Evolutionary conservation across 2,888 invertebrate genomes (phyloP), one percentile per base, ranked within the genome.

Genomic region (Cabera pusaria): DNA sequence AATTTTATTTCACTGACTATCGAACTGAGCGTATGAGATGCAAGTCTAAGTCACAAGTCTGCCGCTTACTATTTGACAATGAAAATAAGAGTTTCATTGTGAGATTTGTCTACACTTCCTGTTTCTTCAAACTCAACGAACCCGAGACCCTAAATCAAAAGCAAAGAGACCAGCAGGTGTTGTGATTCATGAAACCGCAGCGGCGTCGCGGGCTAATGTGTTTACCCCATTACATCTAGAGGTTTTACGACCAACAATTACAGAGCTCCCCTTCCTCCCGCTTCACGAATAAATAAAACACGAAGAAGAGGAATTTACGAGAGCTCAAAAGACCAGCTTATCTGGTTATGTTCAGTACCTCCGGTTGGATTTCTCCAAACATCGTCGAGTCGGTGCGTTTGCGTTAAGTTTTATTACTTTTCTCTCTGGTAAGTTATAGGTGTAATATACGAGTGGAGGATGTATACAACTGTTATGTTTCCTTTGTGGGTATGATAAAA

Each of bases 361-460:
- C 60, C 50, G 56, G 59, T 56, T 67, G 69, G 75, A 82, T 79
- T 79, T 78, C 75, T 70, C 74, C 80, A 79, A 83, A 84, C 80
- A 82, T 64, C 69, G 73, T 62, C 59, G 63, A 73, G 60, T 69
- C 70, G 68, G 67, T 66, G 73, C 70, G 75, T 75, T 77, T 76
- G 74, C 77, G 77, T 84, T 79, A 84, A 84, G 83, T 85, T 86
- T 86, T 83, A 84, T 81, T 78, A 76, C 81, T 81, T 80, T 74
- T 75, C 68, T 70, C 71, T 72, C 70, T 75, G 77, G 74, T 78
- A 78, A 82, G 83, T 82, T 82, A 77, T 79, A 74, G 66, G 69
- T 70, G 72, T 76, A 70, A 78, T 82, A 73, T 78, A 76, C 59
- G 62, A 63, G 55, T 52, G 56, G 54, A 47, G 53, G 56, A 52